Conservation (phyloP, 2,113 vertebrate genomes). For the Tamias sibiricus region DNA sequence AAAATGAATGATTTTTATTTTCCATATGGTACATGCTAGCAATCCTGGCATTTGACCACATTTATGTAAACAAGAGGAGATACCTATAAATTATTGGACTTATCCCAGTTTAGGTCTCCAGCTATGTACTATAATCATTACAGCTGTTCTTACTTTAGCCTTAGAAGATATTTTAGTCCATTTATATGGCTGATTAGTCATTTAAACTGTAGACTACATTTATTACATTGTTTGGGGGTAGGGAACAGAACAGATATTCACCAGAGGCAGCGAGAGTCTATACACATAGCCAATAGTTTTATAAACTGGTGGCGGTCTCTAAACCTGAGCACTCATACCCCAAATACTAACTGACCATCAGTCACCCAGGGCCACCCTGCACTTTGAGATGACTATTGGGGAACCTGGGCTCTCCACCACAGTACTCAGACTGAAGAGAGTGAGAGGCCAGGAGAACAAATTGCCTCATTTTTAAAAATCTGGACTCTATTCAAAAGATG, state of each 20-base stretch:
- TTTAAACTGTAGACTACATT: constrained; percentile 54
- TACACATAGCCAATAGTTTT: background rate
- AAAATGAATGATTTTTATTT: constrained; percentile 65
- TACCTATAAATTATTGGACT: constrained; percentile 77
- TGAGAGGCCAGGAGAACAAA: background rate
- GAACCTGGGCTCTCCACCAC: background rate
- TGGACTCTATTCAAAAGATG: background rate
- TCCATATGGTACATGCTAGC: constrained; percentile 67
- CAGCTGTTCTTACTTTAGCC: constrained; percentile 77
- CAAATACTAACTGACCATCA: background rate
- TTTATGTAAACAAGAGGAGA: constrained; percentile 72
- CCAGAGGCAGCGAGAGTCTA: background rate
- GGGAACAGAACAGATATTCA: constrained; percentile 30
- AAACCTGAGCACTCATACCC: background rate
- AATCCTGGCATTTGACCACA: constrained; percentile 73
- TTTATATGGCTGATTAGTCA: constrained; percentile 72
- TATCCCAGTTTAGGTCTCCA: constrained; percentile 70
- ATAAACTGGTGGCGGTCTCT: background rate
- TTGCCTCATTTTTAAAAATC: background rate
- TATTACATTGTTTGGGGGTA: constrained; percentile 53
- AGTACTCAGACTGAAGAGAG: background rate
- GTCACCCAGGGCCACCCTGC: background rate
- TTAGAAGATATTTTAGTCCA: constrained; percentile 68
- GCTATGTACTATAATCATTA: constrained; percentile 58
- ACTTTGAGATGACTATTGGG: background rate